Conservation (phyloP, 2,888 invertebrate genomes). For the Nebria brevicollis region DNA sequence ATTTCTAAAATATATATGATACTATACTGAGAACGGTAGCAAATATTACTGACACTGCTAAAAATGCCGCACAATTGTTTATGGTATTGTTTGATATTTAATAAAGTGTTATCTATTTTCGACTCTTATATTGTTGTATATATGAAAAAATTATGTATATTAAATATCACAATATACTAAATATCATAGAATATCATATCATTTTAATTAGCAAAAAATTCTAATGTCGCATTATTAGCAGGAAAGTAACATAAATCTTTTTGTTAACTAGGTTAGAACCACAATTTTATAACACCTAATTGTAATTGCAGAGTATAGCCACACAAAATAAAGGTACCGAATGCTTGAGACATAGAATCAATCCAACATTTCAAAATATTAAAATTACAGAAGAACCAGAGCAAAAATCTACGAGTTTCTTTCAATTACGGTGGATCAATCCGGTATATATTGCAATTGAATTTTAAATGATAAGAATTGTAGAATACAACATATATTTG, state of each 20-base stretch:
- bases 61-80: not conserved
- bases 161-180: not conserved
- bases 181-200: not conserved
- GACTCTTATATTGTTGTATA: not conserved
- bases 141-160: too few species aligned
- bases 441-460: slow-evolving; percentile 49
- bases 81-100: not conserved
- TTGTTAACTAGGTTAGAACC: not conserved
- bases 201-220: not conserved
- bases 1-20: too few species aligned
- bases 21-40: not conserved
- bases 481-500: slow-evolving; percentile 46
- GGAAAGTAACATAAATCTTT: not conserved
- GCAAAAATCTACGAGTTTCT: slow-evolving; percentile 49
- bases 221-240: not conserved
- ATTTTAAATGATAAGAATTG: not conserved
- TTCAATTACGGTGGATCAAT: slow-evolving; percentile 61
- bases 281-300: not conserved
- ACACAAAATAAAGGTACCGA: slow-evolving; percentile 68
- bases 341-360: slow-evolving; percentile 56
- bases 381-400: slow-evolving; percentile 29
- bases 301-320: slow-evolving; percentile 29
- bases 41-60: not conserved
- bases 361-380: slow-evolving; percentile 49
- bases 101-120: not conserved